Evolutionary conservation across 2,797 vertebrate species (phyloP), one percentile per base, ranked within the genome.

Genomic region (Coendou prehensilis): DNA sequence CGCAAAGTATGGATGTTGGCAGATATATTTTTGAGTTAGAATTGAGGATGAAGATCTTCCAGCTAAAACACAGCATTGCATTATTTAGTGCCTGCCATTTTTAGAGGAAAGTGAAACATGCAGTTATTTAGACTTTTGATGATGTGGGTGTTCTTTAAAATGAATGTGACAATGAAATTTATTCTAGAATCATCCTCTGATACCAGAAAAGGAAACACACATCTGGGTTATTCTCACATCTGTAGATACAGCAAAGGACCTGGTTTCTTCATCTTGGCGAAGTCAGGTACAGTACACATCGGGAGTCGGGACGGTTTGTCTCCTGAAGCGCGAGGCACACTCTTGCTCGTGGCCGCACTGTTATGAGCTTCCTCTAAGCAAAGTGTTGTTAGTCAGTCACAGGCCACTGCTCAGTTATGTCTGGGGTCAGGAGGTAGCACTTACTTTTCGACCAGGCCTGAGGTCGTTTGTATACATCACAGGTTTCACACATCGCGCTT

Each of bases 121-220:
- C 82, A 83, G 26, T 95, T 97, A 95, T 96, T 97, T 97, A 93
- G 4, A 3, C 11, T 78, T 94, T 57, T 87, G 94, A 83, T 71
- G 97, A 50, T 85, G 45, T 86, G 13, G 73, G 97, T 97, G 93
- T 97, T 97, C 97, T 98, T 97, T 97, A 87, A 98, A 96, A 98
- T 95, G 90, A 97, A n/a, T 15, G 30, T 94, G 94, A 95, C 88
- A 93, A 33, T 57, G 88, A 92, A 83, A 97, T 95, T 97, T 97
- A 95, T 96, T 97, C 97, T 93, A 97, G 95, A 97, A 91, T 67
- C 83, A 82, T 87, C 26, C 57, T 94, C 87, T 64, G 67, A 88
- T 88, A 85, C 61, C 14, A 41, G 89, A 94, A 94, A 94, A 73
- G 69, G 67, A 86, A 47, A 47, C 78, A 47, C 10, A 69, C 2